Evolutionary conservation across 2,888 invertebrate genomes (phyloP).

Genomic region (Spodoptera exigua): DNA sequence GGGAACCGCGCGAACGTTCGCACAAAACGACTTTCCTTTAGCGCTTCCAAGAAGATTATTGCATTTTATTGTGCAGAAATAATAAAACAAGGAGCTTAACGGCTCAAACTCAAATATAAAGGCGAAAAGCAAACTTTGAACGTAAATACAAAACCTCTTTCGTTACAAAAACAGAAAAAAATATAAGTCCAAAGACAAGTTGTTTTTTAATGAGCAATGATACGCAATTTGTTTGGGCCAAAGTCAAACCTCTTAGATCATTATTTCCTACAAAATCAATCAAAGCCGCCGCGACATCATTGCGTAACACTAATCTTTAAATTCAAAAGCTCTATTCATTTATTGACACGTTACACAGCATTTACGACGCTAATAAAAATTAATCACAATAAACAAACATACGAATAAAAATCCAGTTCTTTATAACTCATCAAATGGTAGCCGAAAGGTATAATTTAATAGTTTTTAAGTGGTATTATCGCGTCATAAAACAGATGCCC

Average conservation of each 20-base stretch:
- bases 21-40: conserved; percentile 68
- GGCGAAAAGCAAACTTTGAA: conserved; percentile 40
- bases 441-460: conserved; percentile 84
- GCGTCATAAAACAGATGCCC: conserved; percentile 83
- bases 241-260: conserved; percentile 31
- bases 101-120: conserved; percentile 54
- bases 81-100: conserved; percentile 62
- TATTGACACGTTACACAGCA: conserved; percentile 69
- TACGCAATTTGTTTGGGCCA: conserved; percentile 25
- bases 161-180: conserved; percentile 20
- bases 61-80: conserved; percentile 64
- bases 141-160: conserved; percentile 49
- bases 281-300: conserved; percentile 54
- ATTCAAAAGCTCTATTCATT: conserved; percentile 59
- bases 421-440: conserved; percentile 84
- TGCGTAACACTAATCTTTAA: conserved; percentile 56
- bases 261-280: conserved; percentile 47
- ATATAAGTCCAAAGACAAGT: conserved; percentile 1
- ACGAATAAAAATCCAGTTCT: conserved; percentile 72
- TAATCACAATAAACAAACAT: conserved; percentile 88
- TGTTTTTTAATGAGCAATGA: conserved; percentile 34
- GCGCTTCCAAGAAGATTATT: conserved; percentile 69
- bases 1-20: conserved; percentile 72
- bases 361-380: conserved; percentile 77
- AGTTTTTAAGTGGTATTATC: conserved; percentile 88